A percentile compares a stretch with the other conserved stretches of the same genome.
phyloP scores from a whole-genome alignment of 2,113 vertebrate genomes.

The Seriola quinqueradiata region DNA sequence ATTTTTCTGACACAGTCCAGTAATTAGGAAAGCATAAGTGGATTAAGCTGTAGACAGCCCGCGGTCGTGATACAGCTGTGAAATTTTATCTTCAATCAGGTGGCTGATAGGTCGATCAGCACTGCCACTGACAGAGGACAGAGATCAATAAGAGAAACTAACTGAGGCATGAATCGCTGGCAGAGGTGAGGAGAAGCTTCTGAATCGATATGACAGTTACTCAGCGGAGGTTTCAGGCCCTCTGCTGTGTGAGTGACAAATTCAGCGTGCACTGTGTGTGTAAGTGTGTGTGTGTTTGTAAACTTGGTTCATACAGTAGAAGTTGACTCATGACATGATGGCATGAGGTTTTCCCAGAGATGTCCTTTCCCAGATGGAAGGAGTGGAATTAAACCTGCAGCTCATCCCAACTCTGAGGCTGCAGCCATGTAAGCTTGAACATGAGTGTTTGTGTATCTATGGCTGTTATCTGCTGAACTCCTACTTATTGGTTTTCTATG shows the following conservation, averaged over 20 bases:
- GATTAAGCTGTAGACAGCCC: constrained; percentile 55
- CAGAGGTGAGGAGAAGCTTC: constrained; percentile 51
- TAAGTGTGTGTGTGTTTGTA: not conserved
- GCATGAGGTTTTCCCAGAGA: not conserved
- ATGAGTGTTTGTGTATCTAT: not conserved
- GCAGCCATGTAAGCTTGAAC: not conserved
- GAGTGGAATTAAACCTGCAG: constrained; percentile 20
- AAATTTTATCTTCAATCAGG: constrained; percentile 60
- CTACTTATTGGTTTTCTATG: not conserved
- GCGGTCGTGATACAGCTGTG: constrained; percentile 34
- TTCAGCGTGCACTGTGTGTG: not conserved
- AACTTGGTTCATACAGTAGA: constrained; percentile 31
- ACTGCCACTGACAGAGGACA: constrained; percentile 12
- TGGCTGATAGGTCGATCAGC: constrained; percentile 49
- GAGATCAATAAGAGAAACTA: constrained; percentile 61
- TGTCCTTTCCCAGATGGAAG: not conserved
- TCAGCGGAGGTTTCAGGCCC: constrained; percentile 29
- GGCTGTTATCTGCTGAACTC: not conserved
- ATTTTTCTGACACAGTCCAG: constrained; percentile 59
- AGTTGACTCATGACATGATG: constrained; percentile 21
- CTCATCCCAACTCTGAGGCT: not conserved
- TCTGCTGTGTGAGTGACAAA: constrained; percentile 9
- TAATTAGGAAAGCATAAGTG: constrained; percentile 67
- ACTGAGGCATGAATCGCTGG: constrained; percentile 32
- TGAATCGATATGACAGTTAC: constrained; percentile 53